A percentile compares a stretch with the other conserved stretches of the same genome.
Conservation (phyloP, 2,797 vertebrate species). For the Petrocephalus sullivani region DNA sequence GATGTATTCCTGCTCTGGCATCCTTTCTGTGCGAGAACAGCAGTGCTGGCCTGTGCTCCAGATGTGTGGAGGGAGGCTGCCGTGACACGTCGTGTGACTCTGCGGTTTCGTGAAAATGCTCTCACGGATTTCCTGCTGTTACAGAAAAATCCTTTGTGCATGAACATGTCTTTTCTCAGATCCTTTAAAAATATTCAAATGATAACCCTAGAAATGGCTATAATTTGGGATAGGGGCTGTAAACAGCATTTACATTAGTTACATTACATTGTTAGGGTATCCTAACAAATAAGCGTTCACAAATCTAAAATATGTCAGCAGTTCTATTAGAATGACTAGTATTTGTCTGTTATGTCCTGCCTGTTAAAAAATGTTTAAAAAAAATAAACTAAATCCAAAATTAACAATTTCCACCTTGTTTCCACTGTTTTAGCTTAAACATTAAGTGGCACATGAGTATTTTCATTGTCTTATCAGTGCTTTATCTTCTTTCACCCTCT, state of each 20-base stretch:
- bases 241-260: background rate
- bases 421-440: no score
- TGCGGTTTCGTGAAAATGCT: conserved; percentile 72
- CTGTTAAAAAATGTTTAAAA: background rate
- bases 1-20: background rate
- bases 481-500: conserved; percentile 30
- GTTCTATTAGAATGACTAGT: background rate
- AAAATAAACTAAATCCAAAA: background rate
- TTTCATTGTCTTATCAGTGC: conserved; percentile 12
- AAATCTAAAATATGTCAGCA: background rate
- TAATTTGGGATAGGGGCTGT: conserved; percentile 63
- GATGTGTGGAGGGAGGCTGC: conserved; percentile 70
- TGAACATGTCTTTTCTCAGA: conserved; percentile 60
- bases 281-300: background rate
- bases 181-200: conserved; percentile 54
- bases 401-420: background rate
- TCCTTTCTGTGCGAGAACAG: background rate
- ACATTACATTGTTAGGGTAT: background rate
- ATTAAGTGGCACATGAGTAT: background rate
- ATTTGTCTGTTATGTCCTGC: background rate
- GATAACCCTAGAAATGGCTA: conserved; percentile 29
- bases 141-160: conserved; percentile 64
- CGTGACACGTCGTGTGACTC: conserved; percentile 72
- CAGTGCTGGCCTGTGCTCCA: conserved; percentile 62
- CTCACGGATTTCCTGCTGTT: conserved; percentile 73